Conservation (phyloP, 2,797 vertebrate genomes). For the Phalloptychus januarius region DNA sequence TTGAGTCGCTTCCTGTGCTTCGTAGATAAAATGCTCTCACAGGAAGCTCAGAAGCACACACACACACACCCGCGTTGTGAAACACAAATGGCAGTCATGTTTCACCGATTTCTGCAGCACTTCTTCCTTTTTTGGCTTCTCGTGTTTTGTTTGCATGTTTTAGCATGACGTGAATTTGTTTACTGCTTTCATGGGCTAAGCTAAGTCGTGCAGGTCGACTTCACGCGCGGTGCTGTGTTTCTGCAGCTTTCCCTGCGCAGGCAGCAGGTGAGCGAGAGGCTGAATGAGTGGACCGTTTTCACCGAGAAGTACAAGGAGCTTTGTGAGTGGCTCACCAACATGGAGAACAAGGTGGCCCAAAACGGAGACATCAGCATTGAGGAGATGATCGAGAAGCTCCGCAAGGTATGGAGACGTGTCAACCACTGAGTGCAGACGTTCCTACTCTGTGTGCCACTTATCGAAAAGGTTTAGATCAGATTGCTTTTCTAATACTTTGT, state of each 20-base stretch:
- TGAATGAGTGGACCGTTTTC: constrained; percentile 97
- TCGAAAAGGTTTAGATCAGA: neutral
- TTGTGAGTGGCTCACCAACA: constrained; percentile 96
- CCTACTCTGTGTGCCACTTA: neutral
- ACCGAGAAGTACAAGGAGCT: constrained; percentile 96
- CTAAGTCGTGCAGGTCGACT: neutral
- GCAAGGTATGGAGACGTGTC: constrained; percentile 83
- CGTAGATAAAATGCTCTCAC: constrained; percentile 18
- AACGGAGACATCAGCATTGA: constrained; percentile 97
- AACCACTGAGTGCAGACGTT: neutral
- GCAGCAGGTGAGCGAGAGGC: constrained; percentile 90
- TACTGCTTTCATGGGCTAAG: neutral
- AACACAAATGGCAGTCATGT: constrained; percentile 41
- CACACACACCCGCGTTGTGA: constrained; percentile 10
- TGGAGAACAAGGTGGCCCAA: constrained; percentile 98
- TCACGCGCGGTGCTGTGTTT: neutral
- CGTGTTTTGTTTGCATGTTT: neutral
- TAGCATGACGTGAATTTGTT: neutral
- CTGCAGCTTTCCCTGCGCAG: constrained; percentile 88
- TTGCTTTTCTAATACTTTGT: neutral
- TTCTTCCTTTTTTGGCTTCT: constrained; percentile 23
- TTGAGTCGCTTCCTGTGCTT: constrained; percentile 67
- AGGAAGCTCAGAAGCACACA: constrained; percentile 17
- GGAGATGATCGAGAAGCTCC: constrained; percentile 99
- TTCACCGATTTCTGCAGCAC: constrained; percentile 25